Evolutionary conservation across 2,797 vertebrate species (phyloP), one percentile per base, ranked within the genome.

Genomic region (Mormyrops attenuatus): DNA sequence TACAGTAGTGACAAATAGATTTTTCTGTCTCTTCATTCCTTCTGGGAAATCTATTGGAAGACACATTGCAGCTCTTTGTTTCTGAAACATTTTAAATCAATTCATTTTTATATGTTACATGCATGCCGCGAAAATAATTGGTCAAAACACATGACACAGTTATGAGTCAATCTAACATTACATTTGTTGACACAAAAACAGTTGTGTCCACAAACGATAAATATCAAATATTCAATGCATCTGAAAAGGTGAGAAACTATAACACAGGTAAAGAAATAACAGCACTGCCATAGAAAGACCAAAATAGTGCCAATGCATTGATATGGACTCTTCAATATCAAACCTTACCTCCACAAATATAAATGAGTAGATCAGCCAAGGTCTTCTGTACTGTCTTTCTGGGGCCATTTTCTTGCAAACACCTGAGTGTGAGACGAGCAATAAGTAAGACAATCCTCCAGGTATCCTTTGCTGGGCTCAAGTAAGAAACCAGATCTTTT

Each of bases 301-400:
- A 11, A 66, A 26, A 63, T 26, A 63, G 47, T 49, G 6, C 47
- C 47, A 7, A 49, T 22, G 60, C 5, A 17, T 3, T 1, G 1
- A 86, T 26, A 0, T 9, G 50, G 66, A 66, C 57, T 4, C 17
- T 8, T n/a, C 5, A 41, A 88, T 69, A 57, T 22, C n/a, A 20
- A 17, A 85, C 90, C 93, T 94, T 96, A 98, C 97, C 97, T 98
- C 97, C 38, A 93, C 91, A 88, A 96, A 93, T 88, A 97, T 0
- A 60, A 95, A 95, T 63, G 91, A 94, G 47, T 91, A 94, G 47
- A 95, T 89, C 11, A 90, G 90, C 86, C 90, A 86, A 63, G 60
- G 88, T 88, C 93, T 95, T 92, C 90, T 95, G 73, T 77, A 92
- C 30, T 92, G 88, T 15, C 30, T 91, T 91, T 93, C 93, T 1